phyloP scores from a whole-genome alignment of 1,140 invertebrate species.

The Caenorhabditis tropicalis region DNA sequence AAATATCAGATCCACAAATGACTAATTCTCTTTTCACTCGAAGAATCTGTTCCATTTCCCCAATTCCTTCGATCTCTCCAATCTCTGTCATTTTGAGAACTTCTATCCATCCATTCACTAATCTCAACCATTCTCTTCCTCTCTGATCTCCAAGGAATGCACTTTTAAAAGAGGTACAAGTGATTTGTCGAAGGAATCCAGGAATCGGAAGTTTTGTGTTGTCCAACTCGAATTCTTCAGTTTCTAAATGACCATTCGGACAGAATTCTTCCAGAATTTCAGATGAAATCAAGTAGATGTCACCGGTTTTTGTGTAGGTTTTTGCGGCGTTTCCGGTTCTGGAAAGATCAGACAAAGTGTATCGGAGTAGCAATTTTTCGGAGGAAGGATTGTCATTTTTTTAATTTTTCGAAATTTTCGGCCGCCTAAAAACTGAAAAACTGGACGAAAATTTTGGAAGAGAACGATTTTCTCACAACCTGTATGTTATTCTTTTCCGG shows the following conservation, averaged over 20 bases:
- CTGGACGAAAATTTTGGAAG: no score
- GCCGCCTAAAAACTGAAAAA: no score
- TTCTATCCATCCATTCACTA: background rate
- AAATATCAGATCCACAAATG: background rate
- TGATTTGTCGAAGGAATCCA: background rate
- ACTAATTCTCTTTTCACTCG: background rate
- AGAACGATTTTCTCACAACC: no score
- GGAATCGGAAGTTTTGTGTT: background rate
- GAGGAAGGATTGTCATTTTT: no score
- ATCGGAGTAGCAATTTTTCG: background rate
- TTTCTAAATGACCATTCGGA: background rate
- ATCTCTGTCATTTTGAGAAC: background rate
- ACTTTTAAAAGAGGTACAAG: background rate
- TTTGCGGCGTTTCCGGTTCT: background rate
- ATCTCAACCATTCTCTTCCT: background rate
- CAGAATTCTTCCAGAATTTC: background rate
- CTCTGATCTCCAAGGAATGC: background rate
- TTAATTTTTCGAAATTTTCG: no score
- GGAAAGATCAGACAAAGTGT: background rate
- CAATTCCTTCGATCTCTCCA: background rate
- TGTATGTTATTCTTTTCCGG: no score
- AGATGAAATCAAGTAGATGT: background rate
- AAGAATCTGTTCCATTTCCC: background rate
- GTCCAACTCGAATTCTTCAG: background rate
- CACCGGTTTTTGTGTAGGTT: background rate